Base-by-base conservation (phyloP, 2,113 vertebrate genomes). In the Pteropus alecto region DNA sequence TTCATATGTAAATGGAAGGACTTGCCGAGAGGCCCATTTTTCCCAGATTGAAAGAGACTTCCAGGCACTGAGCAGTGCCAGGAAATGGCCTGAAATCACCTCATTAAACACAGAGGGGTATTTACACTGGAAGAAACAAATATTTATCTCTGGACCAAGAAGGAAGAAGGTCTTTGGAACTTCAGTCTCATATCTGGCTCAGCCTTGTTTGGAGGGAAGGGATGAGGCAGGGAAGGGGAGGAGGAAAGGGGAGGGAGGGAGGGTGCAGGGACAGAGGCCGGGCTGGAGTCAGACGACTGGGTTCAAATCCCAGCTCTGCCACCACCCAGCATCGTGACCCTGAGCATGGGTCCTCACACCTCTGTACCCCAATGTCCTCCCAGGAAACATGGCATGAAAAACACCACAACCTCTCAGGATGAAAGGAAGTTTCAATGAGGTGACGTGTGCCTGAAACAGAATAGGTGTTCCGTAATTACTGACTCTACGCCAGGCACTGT, bases 101-200 rank as follows among this genome's bases (percentile, higher is more conserved):
- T 98, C 98, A 97, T 97, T 98, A 98, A 98, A 96, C 98, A 98
- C 82, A 33, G 90, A 97, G 89, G 95, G 97, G 70, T 98, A 98
- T 98, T 98, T 98, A 98, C 98, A 98, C 97, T 97, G 95, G 87
- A 74, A 96, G 97, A 98, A 97, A 98, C 97, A 98, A 98, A 98
- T 98, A 98, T 98, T 98, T 98, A 98, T 98, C 96, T 98, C 94
- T 97, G 96, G 68, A 98, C 68, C 2, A 56, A 93, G 93, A n/a
- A 94, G 86, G 93, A 95, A 26, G 87, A 95, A 91, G 86, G 96
- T 90, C 96, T 96, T 96, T 96, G 82, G 97, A 97, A 93, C 77
- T 61, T 51, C 92, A 70, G 85, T 86, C 93, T 84, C 18, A 3
- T 89, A 78, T 78, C 95, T 97, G 96, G 86, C 96, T 97, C 68